Evolutionary conservation across 2,797 vertebrate species (phyloP).

Genomic region (Sus cebifrons): DNA sequence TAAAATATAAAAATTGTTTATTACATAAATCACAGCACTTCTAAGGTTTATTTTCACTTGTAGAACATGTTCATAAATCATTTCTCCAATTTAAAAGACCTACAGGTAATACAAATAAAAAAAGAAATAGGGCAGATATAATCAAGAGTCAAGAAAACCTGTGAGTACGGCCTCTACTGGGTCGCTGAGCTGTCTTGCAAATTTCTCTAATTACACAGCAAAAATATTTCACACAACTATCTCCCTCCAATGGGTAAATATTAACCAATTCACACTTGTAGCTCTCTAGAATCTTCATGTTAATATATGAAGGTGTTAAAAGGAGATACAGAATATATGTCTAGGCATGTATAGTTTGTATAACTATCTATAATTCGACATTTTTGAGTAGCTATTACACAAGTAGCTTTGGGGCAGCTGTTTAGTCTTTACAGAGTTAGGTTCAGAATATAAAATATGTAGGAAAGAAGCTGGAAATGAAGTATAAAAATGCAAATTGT

Average conservation of each 20-base stretch:
- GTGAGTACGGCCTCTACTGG: neutral
- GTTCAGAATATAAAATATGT: conserved; percentile 48
- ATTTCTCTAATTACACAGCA: neutral
- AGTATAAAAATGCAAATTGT: neutral
- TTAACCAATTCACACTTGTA: neutral
- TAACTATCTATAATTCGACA: neutral
- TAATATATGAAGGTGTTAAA: neutral
- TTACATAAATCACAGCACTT: neutral
- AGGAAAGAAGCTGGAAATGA: conserved; percentile 53
- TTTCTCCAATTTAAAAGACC: conserved; percentile 34
- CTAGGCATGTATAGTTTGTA: no score
- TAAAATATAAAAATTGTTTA: conserved; percentile 34
- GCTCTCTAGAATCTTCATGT: conserved; percentile 17
- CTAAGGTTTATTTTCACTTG: neutral
- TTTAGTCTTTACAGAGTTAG: neutral
- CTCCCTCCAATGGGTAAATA: neutral
- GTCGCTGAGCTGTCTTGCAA: neutral
- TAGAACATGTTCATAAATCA: conserved; percentile 20
- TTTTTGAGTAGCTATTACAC: no score
- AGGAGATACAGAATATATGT: neutral
- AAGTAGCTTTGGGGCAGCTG: neutral
- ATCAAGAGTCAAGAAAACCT: conserved; percentile 3
- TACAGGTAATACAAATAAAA: conserved; percentile 11
- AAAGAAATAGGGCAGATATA: neutral
- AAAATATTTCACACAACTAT: neutral